Conservation (phyloP, 2,113 vertebrate genomes). For the Scortum barcoo region DNA sequence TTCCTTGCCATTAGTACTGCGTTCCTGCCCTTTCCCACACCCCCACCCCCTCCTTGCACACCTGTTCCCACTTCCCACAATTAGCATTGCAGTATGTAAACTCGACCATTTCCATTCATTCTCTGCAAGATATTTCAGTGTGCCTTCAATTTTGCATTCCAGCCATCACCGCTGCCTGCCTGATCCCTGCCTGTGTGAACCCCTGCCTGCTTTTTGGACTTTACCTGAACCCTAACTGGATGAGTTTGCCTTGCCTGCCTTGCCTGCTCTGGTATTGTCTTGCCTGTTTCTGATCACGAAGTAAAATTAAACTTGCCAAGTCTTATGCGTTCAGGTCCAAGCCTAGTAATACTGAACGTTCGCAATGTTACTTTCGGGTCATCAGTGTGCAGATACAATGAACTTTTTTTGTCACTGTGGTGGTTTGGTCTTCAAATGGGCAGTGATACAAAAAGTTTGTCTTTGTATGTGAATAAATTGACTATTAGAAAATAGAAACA, state of each 20-base stretch:
- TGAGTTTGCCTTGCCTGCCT: not conserved
- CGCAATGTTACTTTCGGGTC: not conserved
- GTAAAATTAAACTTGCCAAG: not conserved
- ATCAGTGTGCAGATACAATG: not conserved
- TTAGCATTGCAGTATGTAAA: not conserved
- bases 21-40: not conserved
- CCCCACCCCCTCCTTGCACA: not conserved
- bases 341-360: not conserved
- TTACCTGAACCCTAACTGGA: not conserved
- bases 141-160: not conserved
- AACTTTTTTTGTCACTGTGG: not conserved
- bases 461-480: not conserved
- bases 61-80: not conserved
- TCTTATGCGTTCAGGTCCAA: not conserved
- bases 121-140: not conserved
- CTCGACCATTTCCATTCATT: not conserved
- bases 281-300: not conserved
- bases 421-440: not conserved
- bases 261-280: not conserved
- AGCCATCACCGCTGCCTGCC: not conserved
- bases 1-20: not conserved
- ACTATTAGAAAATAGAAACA: not conserved
- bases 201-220: not conserved
- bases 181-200: not conserved
- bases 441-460: not conserved